Conservation (phyloP, 1,140 invertebrate genomes). For the Anthonomus grandis region DNA sequence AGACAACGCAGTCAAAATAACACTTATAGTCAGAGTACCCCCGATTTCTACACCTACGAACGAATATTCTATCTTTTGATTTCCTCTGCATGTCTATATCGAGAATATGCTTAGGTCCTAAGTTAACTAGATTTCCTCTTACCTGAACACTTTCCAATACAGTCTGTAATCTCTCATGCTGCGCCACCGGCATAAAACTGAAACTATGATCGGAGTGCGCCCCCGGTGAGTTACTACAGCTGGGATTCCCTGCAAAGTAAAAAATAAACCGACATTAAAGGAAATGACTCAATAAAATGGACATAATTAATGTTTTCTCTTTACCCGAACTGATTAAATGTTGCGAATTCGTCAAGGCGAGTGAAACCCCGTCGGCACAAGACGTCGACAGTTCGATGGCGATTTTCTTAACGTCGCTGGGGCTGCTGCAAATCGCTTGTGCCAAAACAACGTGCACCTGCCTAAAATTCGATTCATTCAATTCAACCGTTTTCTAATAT, state of each 20-base stretch:
- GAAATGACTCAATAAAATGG: too few relatives aligned
- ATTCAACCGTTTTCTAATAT: background rate
- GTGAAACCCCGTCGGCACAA: constrained; percentile 49
- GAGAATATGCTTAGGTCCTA: background rate
- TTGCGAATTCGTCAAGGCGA: constrained; percentile 52
- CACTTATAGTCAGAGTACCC: too few relatives aligned
- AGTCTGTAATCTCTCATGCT: constrained; percentile 32
- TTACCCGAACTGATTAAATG: constrained; percentile 28
- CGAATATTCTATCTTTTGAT: too few relatives aligned
- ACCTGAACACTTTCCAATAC: constrained; percentile 36
- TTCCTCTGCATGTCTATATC: background rate
- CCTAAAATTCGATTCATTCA: constrained; percentile 20
- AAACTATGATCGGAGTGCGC: constrained; percentile 3
- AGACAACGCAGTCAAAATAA: too few relatives aligned
- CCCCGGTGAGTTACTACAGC: background rate
- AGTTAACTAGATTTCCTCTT: too few relatives aligned
- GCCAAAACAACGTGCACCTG: constrained; percentile 55
- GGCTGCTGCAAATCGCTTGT: constrained; percentile 51
- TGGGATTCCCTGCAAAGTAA: background rate
- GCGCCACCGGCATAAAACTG: constrained; percentile 25
- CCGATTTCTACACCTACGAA: too few relatives aligned
- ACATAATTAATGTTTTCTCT: too few relatives aligned
- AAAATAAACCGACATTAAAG: too few relatives aligned
- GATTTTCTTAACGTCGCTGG: constrained; percentile 50
- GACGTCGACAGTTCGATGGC: constrained; percentile 52